A percentile compares a stretch with the other conserved stretches of the same genome.
Evolutionary conservation across 2,113 vertebrate genomes (phyloP).

Genomic region (Pseudopodoces humilis): DNA sequence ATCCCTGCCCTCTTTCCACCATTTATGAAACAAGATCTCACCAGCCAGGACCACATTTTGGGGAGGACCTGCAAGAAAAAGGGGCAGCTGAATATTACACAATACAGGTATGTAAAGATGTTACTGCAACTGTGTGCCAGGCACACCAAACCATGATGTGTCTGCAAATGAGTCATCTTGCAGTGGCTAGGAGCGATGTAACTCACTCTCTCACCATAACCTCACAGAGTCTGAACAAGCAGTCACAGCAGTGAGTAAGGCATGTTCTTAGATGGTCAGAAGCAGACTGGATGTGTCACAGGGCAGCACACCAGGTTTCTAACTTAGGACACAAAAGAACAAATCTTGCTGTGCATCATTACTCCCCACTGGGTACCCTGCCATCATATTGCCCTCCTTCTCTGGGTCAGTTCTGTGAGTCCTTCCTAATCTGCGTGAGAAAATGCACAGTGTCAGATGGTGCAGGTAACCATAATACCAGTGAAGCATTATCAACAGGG

Average conservation of each 20-base stretch:
- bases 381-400: not conserved
- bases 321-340: not conserved
- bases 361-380: rapidly evolving
- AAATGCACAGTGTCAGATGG: not conserved
- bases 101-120: not conserved
- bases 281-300: not conserved
- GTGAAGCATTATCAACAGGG: not conserved
- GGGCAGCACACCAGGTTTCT: not conserved
- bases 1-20: not conserved
- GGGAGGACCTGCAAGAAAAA: not conserved
- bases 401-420: not conserved
- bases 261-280: not conserved
- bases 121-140: not conserved
- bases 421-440: not conserved
- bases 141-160: rapidly evolving
- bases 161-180: not conserved
- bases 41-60: not conserved
- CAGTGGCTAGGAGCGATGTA: rapidly evolving
- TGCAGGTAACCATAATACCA: rapidly evolving
- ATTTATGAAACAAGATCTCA: not conserved
- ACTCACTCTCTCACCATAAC: not conserved
- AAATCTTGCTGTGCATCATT: not conserved
- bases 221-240: not conserved
- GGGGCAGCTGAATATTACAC: not conserved
- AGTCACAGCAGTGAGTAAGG: not conserved